Percentiles rank a stretch among this genome's conserved stretches.
These are phyloP conservation scores for Etheostoma nigrum DNA, from an alignment of 2,797 vertebrate genomes.

Conservation along the genomic window DNA sequence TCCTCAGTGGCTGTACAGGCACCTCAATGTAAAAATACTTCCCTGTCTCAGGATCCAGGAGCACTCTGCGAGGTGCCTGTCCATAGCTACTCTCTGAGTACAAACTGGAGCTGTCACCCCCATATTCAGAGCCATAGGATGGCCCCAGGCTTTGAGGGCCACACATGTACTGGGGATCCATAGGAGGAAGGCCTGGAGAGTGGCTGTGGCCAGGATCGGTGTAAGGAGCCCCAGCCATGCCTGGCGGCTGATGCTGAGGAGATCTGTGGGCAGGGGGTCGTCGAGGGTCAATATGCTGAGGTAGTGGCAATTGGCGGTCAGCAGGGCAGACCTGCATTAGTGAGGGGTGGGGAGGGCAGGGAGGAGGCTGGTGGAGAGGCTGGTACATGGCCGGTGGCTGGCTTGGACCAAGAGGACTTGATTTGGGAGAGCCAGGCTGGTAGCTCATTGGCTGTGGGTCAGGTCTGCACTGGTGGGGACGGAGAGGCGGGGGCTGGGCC, in stretches of 20 bases:
- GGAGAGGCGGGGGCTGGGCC: conserved; percentile 73
- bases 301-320: conserved; percentile 72
- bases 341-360: conserved; percentile 76
- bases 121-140: conserved; percentile 83
- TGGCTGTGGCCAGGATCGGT: conserved; percentile 76
- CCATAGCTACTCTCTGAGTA: conserved; percentile 83
- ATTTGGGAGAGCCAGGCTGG: conserved; percentile 81
- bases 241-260: conserved; percentile 78
- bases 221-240: conserved; percentile 73
- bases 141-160: conserved; percentile 79
- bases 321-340: conserved; percentile 74
- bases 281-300: conserved; percentile 75
- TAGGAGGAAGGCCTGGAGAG: conserved; percentile 78
- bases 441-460: conserved; percentile 76
- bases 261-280: conserved; percentile 77
- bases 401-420: conserved; percentile 66
- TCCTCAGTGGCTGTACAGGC: conserved; percentile 90
- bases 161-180: conserved; percentile 84
- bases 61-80: conserved; percentile 86
- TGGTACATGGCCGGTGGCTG: conserved; percentile 80
- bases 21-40: conserved; percentile 95
- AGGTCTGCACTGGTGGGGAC: conserved; percentile 77
- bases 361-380: conserved; percentile 77
- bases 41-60: conserved; percentile 93
- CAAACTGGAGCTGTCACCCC: conserved; percentile 77